A percentile compares a stretch with the other conserved stretches of the same genome.
These are phyloP conservation scores for Rhinichthys klamathensis DNA, from an alignment of 2,113 vertebrate species.

Conservation along the genomic window DNA sequence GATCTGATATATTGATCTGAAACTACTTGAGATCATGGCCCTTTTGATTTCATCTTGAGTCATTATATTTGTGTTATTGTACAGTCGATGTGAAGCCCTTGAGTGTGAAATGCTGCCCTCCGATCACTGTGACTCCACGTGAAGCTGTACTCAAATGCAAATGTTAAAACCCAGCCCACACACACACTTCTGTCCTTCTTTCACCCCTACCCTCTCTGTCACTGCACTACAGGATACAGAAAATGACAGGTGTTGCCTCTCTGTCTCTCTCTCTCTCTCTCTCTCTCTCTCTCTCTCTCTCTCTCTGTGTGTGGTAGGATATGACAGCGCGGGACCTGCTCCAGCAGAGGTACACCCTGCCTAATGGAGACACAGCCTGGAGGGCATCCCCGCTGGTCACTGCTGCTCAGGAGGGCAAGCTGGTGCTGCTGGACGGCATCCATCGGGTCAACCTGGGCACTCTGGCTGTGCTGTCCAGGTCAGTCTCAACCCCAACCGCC, in stretches of 20 bases:
- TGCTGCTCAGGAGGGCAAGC: constrained; percentile 89
- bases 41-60: not conserved
- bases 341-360: constrained; percentile 92
- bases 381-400: constrained; percentile 87
- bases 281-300: too few relatives aligned
- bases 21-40: not conserved
- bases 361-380: constrained; percentile 96
- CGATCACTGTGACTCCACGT: too few relatives aligned
- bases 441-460: constrained; percentile 93
- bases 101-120: not conserved
- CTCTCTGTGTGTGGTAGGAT: constrained; percentile 75
- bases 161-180: too few relatives aligned
- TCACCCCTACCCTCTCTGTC: not conserved
- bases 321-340: constrained; percentile 95
- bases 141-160: not conserved
- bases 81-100: not conserved
- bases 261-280: not conserved
- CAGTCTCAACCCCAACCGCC: not conserved
- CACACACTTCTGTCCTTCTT: not conserved
- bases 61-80: not conserved
- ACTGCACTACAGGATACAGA: not conserved
- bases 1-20: not conserved
- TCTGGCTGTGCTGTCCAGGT: constrained; percentile 92
- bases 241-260: not conserved
- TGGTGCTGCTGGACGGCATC: constrained; percentile 91